phyloP scores from a whole-genome alignment of 2,888 invertebrate genomes.

The Rambutsinella grinnellia region DNA sequence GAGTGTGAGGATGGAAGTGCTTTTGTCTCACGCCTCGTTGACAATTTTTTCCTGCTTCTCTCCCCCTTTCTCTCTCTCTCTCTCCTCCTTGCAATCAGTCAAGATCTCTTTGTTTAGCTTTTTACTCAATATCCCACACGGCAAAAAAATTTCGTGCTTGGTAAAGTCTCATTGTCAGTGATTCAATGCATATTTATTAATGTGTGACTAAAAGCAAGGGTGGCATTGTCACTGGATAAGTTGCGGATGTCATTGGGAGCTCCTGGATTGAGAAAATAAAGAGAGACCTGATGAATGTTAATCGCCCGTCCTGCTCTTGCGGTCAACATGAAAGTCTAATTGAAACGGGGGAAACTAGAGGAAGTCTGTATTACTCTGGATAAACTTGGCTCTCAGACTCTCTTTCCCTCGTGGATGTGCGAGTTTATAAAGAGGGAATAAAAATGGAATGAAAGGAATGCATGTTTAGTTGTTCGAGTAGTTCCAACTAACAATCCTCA shows the following conservation, averaged over 20 bases:
- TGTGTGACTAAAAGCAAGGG: too few species aligned
- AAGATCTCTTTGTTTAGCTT: background rate
- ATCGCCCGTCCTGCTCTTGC: slow-evolving; percentile 7
- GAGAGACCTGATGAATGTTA: slow-evolving; percentile 11
- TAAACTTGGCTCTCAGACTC: background rate
- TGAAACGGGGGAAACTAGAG: background rate
- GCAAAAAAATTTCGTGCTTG: background rate
- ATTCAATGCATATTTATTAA: background rate
- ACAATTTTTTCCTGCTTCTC: slow-evolving; percentile 19
- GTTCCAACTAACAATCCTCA: background rate
- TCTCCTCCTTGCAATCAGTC: background rate
- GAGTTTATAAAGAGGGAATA: slow-evolving; percentile 2
- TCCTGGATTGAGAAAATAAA: background rate
- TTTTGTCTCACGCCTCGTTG: slow-evolving; percentile 44
- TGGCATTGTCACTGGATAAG: too few species aligned
- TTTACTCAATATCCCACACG: background rate
- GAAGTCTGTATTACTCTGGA: background rate
- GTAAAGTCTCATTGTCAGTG: background rate
- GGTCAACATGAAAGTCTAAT: slow-evolving; percentile 6
- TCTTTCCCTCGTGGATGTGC: background rate
- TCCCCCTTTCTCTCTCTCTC: slow-evolving; percentile 1
- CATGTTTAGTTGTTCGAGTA: background rate
- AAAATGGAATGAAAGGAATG: background rate
- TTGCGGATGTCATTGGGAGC: background rate
- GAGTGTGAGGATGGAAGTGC: slow-evolving; percentile 2